Evolutionary conservation across 2,797 vertebrate genomes (phyloP), one percentile per base, ranked within the genome.

Genomic region (Passerculus sandwichensis): DNA sequence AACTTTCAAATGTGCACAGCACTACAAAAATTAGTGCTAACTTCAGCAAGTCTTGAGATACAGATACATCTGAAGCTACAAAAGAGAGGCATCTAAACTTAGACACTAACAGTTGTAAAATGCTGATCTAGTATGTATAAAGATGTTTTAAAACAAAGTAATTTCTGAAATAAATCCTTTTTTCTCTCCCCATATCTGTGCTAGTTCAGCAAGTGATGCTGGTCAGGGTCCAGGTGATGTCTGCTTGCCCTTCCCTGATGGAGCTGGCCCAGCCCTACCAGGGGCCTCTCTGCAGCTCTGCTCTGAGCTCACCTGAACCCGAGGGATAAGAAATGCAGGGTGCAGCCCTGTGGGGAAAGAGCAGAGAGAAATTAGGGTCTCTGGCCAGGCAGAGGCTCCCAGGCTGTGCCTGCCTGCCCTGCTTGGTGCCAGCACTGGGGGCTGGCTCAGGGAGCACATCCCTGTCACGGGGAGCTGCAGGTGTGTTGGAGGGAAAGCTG

Each of bases 361-460:
- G 26, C n/a, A 91, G 38, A 44, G 65, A 38, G 50, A 27, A 32
- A 27, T 5, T 0, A 56, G 65, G 14, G 29, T 53, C 8, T 36
- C 19, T 32, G 51, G 32, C 8, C 54, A 34, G 59, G 10, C 36
- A 48, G 54, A 48, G 22, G 25, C 34, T 71, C 45, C 29, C 12
- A 17, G 0, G 0, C 8, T 15, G 44, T 2, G 11, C 34, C 51
- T 22, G 29, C 25, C 5, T 6, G 48, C 4, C 0, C 3, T 30
- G 40, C 19, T 27, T 13, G 15, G 19, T 40, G 10, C n/a, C 50
- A 15, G 34, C 15, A 1, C 34, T 22, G 59, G 36, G 11, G 61
- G 59, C 20, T 65, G 71, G 12, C 53, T n/a, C 1, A 0, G 15
- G 21, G 47, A 75, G 29, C 1, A 0, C 26, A 44, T 13, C 38